phyloP scores from a whole-genome alignment of 2,797 vertebrate genomes.

The Pangasius sanitwongsei region DNA sequence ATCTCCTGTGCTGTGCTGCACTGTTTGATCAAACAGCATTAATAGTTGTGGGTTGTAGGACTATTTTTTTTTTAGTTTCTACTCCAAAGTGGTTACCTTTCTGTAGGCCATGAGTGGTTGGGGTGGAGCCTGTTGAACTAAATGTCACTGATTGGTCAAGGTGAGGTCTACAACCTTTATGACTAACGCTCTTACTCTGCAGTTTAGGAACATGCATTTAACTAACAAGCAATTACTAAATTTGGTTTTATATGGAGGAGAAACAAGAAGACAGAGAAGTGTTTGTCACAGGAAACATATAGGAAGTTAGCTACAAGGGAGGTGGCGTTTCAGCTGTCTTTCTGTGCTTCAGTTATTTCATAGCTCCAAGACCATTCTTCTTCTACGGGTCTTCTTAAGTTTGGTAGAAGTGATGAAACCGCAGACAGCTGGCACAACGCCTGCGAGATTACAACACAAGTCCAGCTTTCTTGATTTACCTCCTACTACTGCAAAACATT shows the following conservation, averaged over 20 bases:
- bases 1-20: background rate
- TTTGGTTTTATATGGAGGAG: background rate
- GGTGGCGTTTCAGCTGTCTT: slow-evolving; percentile 3
- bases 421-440: background rate
- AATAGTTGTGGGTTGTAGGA: background rate
- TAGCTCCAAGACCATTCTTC: background rate
- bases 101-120: background rate
- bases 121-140: background rate
- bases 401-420: background rate
- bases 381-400: background rate
- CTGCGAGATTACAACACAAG: background rate
- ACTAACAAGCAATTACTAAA: too few relatives aligned
- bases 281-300: background rate
- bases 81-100: background rate
- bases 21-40: background rate
- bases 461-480: background rate
- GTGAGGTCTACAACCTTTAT: background rate
- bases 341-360: background rate
- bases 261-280: background rate
- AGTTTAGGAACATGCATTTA: background rate
- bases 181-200: background rate
- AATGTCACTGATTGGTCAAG: background rate
- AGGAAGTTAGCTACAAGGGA: background rate
- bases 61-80: background rate
- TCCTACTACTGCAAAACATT: background rate